Evolutionary conservation across 2,888 invertebrate genomes (phyloP), one percentile per base, ranked within the genome.

Genomic region (Cheilosia soror): DNA sequence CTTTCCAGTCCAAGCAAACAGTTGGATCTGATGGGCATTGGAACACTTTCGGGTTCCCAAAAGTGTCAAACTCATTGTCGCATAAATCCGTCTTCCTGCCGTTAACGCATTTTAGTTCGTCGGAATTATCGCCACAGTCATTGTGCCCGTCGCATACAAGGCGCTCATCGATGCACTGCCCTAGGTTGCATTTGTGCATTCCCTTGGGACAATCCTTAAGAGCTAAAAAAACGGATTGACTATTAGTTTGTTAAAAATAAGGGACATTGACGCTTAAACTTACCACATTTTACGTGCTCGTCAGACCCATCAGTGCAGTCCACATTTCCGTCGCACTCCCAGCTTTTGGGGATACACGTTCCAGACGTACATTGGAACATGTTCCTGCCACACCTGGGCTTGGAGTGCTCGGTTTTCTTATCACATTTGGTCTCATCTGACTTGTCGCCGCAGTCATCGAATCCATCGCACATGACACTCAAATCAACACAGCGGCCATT

Each of bases 251-350:
- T 5, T 91, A 76, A 92, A 92, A 76, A 92, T 91, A 9, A 27
- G n/a, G 49, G 55, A 4, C 0, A 6, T n/a, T n/a, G n/a, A n/a
- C n/a, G n/a, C 6, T 15, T 4, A 27, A 63, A 89, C 89, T 88
- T 84, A 89, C 88, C 90, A 87, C 94, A 94, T 88, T 93, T 93
- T 69, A 94, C 94, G 79, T 94, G 94, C 91, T 97, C 97, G 88
- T 97, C 97, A 0, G 95, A 95, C 11, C 92, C 93, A 91, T 97
- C 97, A 0, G 90, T 88, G 90, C 98, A 98, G 91, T 98, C 97
- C 55, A 93, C 92, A n/a, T 93, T 93, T 0, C 94, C 94, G 90
- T 98, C 96, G 90, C 97, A 97, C 57, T 95, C 94, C 93, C 94
- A 94, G 62, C 91, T 93, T 77, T 94, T 92, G 4, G 95, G 93